phyloP scores from a whole-genome alignment of 2,113 vertebrate species.

The Galeopterus variegatus region DNA sequence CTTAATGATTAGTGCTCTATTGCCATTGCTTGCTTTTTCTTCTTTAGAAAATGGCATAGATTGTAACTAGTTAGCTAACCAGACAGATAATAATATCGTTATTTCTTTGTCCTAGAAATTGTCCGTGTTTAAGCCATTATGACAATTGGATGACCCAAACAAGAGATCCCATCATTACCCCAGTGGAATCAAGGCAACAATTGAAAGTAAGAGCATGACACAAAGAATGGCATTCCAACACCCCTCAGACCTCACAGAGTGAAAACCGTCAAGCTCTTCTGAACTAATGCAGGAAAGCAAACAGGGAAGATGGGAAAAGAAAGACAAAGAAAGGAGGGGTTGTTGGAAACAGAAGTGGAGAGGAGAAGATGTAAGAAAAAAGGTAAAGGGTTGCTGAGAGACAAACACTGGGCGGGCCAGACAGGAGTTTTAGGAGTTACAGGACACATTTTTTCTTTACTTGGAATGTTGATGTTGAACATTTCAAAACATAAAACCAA shows the following conservation, averaged over 20 bases:
- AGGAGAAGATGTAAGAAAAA: neutral
- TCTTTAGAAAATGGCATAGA: neutral
- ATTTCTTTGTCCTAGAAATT: neutral
- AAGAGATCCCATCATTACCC: neutral
- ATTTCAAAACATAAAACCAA: conserved; percentile 80
- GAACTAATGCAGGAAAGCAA: neutral
- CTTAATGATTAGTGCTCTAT: neutral
- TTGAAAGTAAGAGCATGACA: neutral
- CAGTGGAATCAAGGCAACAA: neutral
- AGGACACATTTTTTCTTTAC: conserved; percentile 34
- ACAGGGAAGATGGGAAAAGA: neutral
- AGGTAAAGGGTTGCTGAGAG: neutral
- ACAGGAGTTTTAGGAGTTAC: conserved; percentile 2
- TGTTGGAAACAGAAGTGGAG: neutral
- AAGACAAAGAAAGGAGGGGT: neutral
- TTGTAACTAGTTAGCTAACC: neutral
- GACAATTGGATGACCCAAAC: neutral
- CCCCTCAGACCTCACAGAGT: neutral
- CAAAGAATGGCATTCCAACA: no score
- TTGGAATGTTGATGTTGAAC: conserved; percentile 77
- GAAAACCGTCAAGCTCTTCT: neutral
- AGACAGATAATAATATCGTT: neutral
- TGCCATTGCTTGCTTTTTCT: neutral
- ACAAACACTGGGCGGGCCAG: neutral
- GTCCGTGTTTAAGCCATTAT: neutral